These are phyloP conservation scores for Scleropages formosus DNA, from an alignment of 2,797 vertebrate genomes.

Conservation along the genomic window DNA sequence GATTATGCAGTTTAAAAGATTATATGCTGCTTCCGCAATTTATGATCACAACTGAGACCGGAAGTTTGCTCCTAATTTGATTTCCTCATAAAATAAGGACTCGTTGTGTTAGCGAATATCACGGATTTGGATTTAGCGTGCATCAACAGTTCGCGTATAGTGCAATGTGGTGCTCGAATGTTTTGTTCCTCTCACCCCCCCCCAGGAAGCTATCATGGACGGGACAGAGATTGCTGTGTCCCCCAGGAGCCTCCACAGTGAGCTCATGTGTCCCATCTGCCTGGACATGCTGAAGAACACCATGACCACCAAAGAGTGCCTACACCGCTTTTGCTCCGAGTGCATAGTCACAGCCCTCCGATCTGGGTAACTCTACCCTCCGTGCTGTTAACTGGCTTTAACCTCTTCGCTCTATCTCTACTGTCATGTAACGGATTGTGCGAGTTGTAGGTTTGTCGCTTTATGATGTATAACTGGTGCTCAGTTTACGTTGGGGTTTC, in stretches of 20 bases:
- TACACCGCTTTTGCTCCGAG: conserved; percentile 87
- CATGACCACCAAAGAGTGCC: conserved; percentile 92
- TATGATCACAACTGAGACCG: no score
- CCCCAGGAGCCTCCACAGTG: conserved; percentile 83
- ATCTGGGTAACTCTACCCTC: conserved; percentile 68
- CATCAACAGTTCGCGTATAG: background rate
- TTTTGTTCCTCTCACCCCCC: background rate
- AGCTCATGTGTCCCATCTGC: conserved; percentile 91
- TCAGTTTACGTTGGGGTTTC: background rate
- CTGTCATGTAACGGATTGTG: background rate
- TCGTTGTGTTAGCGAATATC: no score
- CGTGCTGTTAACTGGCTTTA: no score
- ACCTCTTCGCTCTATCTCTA: background rate
- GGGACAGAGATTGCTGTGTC: conserved; percentile 85
- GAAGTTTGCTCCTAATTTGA: no score
- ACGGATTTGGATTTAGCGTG: no score
- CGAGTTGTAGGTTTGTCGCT: background rate
- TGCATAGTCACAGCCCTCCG: conserved; percentile 86
- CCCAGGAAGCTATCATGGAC: conserved; percentile 84
- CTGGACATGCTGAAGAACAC: conserved; percentile 92
- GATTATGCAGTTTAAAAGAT: no score
- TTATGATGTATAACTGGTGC: no score
- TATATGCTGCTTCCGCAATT: no score
- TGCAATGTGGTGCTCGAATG: background rate
- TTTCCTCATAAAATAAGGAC: no score